phyloP scores from a whole-genome alignment of 2,797 vertebrate species.

The Syngnathus acus region DNA sequence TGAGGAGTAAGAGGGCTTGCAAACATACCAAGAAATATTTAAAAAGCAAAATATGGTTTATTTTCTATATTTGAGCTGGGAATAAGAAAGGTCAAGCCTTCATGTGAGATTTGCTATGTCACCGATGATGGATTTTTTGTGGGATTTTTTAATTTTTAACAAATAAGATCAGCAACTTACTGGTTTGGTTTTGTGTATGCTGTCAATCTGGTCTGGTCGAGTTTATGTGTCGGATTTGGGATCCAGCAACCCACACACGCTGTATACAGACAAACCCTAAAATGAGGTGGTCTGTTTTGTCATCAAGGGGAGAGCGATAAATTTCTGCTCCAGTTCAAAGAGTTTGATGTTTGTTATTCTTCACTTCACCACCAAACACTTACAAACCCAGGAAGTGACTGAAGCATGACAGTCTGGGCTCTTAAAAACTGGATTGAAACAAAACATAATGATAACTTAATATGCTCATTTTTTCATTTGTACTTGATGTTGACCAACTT shows the following conservation, averaged over 20 bases:
- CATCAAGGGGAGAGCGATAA: slow-evolving; percentile 17
- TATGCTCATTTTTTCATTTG: too few species aligned
- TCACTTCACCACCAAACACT: slow-evolving; percentile 15
- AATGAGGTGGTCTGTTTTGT: slow-evolving; percentile 18
- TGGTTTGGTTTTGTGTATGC: background rate
- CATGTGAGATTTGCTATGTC: too few species aligned
- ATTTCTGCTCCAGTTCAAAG: slow-evolving; percentile 24
- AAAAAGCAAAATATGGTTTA: background rate
- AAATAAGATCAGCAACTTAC: too few species aligned
- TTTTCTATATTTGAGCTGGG: background rate
- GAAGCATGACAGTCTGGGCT: slow-evolving; percentile 9
- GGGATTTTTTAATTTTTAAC: too few species aligned
- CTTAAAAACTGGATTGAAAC: background rate
- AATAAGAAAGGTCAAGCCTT: background rate
- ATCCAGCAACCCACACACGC: slow-evolving; percentile 2
- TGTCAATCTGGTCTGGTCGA: background rate
- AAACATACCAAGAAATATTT: background rate
- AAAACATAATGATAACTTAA: background rate
- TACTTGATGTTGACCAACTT: too few species aligned
- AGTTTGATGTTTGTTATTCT: slow-evolving; percentile 27
- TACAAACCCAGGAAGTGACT: slow-evolving; percentile 20
- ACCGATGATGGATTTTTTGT: too few species aligned
- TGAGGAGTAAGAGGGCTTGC: slow-evolving; percentile 6
- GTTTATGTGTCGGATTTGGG: background rate
- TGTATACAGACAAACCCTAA: slow-evolving; percentile 6